These are phyloP conservation scores for Antheraea pernyi DNA, from an alignment of 1,140 invertebrate species.

Conservation along the genomic window DNA sequence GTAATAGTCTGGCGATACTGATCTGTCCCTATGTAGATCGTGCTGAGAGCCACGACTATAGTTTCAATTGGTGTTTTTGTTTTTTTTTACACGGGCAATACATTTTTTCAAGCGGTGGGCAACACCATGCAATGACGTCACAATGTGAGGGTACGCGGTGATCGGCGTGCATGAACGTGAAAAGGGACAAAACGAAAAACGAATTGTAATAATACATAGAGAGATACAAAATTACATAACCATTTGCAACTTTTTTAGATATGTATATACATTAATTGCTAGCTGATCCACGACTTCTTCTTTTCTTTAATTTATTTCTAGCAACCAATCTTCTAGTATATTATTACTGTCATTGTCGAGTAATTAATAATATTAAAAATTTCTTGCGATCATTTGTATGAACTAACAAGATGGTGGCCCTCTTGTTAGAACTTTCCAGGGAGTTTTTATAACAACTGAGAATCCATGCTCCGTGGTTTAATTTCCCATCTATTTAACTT, in stretches of 20 bases:
- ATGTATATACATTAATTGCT: too few species aligned
- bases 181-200: conserved; percentile 31
- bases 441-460: too few species aligned
- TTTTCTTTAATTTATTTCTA: too few species aligned
- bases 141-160: conserved; percentile 31
- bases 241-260: neutral
- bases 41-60: conserved; percentile 84
- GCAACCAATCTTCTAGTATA: too few species aligned
- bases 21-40: conserved; percentile 81
- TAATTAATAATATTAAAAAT: too few species aligned
- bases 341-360: too few species aligned
- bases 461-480: too few species aligned
- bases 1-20: conserved; percentile 82
- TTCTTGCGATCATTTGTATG: too few species aligned
- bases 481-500: too few species aligned
- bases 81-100: conserved; percentile 24
- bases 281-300: too few species aligned
- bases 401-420: too few species aligned
- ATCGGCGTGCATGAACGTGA: conserved; percentile 37
- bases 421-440: too few species aligned
- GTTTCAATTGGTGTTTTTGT: conserved; percentile 3
- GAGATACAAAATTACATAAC: neutral
- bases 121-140: conserved; percentile 60
- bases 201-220: conserved; percentile 13
- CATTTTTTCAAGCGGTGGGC: conserved; percentile 19